Percentiles rank a stretch among this genome's conserved stretches.
Evolutionary conservation across 2,888 invertebrate genomes (phyloP).

Genomic region (Nasonia oneida): DNA sequence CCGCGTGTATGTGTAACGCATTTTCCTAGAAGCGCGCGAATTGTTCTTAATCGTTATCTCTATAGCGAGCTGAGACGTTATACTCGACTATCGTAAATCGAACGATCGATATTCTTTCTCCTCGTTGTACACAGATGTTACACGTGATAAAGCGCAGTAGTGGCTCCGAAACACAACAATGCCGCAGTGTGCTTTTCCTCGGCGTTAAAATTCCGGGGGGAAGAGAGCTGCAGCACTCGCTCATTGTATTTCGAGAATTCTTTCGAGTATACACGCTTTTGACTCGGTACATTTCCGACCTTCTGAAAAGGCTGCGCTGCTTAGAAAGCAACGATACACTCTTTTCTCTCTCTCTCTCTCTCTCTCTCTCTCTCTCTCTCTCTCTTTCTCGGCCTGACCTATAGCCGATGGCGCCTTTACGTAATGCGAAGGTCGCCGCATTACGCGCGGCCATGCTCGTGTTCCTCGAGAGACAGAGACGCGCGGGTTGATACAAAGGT

Average conservation of each 20-base stretch:
- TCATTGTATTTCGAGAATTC: background rate
- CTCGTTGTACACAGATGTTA: no score
- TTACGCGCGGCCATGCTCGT: background rate
- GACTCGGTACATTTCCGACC: background rate
- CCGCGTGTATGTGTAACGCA: background rate
- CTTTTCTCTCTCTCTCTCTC: background rate
- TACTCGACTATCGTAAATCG: no score
- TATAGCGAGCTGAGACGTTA: no score
- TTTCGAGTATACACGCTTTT: background rate
- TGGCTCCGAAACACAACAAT: no score
- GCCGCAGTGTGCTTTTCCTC: no score
- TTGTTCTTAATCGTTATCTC: slow-evolving; percentile 18
- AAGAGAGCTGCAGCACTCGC: no score
- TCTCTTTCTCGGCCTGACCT: slow-evolving; percentile 11
- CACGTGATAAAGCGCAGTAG: no score
- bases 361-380: no score
- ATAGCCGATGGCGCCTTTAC: slow-evolving; percentile 43
- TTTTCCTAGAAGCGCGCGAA: slow-evolving; percentile 10
- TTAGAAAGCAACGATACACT: slow-evolving; percentile 33
- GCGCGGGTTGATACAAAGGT: background rate
- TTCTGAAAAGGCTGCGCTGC: background rate
- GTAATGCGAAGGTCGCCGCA: slow-evolving; percentile 25
- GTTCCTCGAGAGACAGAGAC: background rate
- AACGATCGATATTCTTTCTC: background rate
- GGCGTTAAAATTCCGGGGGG: no score